These are phyloP conservation scores for Orchesella cincta DNA, from an alignment of 1,140 invertebrate species.

Conservation along the genomic window DNA sequence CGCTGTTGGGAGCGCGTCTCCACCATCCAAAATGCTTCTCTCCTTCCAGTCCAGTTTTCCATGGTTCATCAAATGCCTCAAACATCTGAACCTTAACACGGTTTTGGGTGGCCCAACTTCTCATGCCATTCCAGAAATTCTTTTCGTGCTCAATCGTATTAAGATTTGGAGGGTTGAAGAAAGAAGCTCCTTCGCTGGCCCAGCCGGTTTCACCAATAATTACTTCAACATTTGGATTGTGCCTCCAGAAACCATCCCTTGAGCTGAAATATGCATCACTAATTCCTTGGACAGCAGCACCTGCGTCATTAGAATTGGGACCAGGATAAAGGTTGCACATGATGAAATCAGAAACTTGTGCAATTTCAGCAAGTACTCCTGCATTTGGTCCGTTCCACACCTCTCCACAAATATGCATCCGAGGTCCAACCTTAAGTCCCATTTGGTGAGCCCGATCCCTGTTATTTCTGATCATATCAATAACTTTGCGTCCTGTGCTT, in stretches of 20 bases:
- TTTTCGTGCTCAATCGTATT: constrained; percentile 29
- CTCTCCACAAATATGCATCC: constrained; percentile 44
- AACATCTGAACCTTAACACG: constrained; percentile 23
- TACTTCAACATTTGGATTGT: constrained; percentile 44
- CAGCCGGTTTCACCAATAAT: constrained; percentile 49
- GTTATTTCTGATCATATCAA: constrained; percentile 44
- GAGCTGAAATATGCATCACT: constrained; percentile 39
- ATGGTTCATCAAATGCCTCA: constrained; percentile 34
- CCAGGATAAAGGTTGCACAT: constrained; percentile 45
- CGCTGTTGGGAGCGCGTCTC: background rate
- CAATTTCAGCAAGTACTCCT: constrained; percentile 39
- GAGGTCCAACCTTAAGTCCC: constrained; percentile 39
- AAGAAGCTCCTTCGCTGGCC: constrained; percentile 41
- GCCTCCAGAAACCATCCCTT: constrained; percentile 37
- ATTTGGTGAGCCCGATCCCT: constrained; percentile 36
- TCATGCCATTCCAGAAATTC: constrained; percentile 34
- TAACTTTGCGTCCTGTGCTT: constrained; percentile 32
- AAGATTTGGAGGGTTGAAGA: constrained; percentile 29
- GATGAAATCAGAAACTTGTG: constrained; percentile 43
- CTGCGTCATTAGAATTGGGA: constrained; percentile 27
- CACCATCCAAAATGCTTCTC: constrained; percentile 27
- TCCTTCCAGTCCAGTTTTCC: background rate
- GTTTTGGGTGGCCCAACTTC: constrained; percentile 18
- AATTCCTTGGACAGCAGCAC: constrained; percentile 37
- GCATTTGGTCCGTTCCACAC: constrained; percentile 40